Conservation (phyloP, 2,888 invertebrate genomes). For the Cheilosia vernalis region DNA sequence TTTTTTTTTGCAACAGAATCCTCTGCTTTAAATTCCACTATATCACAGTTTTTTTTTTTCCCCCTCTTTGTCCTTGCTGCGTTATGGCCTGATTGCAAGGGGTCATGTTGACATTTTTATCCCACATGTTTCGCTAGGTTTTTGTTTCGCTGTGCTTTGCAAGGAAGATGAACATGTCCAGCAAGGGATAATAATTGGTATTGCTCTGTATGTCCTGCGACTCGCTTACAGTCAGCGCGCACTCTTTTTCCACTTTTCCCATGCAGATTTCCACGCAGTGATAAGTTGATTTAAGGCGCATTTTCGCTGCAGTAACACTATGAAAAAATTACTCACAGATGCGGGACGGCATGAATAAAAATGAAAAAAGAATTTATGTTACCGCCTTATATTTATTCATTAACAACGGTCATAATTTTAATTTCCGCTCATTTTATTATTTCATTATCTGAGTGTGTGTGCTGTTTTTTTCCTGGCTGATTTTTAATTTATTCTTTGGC, state of each 20-base stretch:
- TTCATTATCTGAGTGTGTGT: conserved; percentile 48
- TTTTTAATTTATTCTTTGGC: conserved; percentile 58
- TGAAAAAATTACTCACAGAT: conserved; percentile 65
- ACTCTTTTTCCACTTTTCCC: conserved; percentile 23
- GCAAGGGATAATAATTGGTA: conserved; percentile 70
- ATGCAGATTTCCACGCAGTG: conserved; percentile 21
- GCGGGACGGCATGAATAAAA: conserved; percentile 29
- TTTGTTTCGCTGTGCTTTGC: conserved; percentile 14
- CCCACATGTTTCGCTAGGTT: conserved; percentile 55
- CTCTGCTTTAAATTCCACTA: conserved; percentile 29
- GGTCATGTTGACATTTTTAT: conserved; percentile 70
- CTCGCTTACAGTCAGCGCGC: conserved; percentile 39
- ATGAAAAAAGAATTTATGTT: conserved; percentile 11
- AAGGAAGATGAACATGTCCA: conserved; percentile 62
- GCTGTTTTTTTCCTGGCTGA: conserved; percentile 10
- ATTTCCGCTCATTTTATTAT: conserved; percentile 63
- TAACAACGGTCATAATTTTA: conserved; percentile 68
- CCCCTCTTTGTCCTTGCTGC: conserved; percentile 11
- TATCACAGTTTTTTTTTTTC: conserved; percentile 2
- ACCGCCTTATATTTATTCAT: conserved; percentile 63
- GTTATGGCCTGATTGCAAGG: conserved; percentile 45
- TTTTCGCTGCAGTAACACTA: conserved; percentile 63
- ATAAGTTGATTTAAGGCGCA: conserved; percentile 63
- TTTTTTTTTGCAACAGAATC: background rate
- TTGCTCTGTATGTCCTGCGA: conserved; percentile 39